These are phyloP conservation scores for Clunio marinus DNA, from an alignment of 2,888 invertebrate species.

Conservation along the genomic window DNA sequence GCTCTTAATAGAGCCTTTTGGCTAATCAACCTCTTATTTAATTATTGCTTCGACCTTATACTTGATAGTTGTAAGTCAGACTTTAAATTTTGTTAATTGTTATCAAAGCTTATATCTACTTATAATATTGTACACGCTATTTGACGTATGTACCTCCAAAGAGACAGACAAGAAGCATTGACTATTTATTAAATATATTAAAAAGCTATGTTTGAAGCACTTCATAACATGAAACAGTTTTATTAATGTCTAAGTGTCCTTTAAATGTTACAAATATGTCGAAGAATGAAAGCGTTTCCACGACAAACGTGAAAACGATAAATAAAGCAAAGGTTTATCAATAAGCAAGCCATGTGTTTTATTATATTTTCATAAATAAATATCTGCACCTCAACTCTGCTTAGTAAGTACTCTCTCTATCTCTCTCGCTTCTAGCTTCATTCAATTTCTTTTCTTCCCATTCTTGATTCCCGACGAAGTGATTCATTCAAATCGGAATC, in stretches of 20 bases:
- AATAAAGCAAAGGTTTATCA: neutral
- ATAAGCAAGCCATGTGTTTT: neutral
- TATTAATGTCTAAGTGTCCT: slow-evolving; percentile 28
- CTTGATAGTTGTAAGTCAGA: too few species aligned
- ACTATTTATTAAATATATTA: too few species aligned
- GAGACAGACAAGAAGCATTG: neutral
- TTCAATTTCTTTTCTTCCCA: too few species aligned
- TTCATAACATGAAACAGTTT: neutral
- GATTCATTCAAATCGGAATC: neutral
- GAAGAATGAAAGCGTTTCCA: neutral
- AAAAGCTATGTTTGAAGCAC: too few species aligned
- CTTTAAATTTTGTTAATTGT: slow-evolving; percentile 10
- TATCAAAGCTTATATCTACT: too few species aligned
- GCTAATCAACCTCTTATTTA: neutral
- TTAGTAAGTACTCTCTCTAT: neutral
- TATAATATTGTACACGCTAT: too few species aligned
- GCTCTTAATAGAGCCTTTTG: neutral
- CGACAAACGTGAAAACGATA: neutral
- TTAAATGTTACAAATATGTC: neutral
- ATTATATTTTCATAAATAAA: neutral
- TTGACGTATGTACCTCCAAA: neutral
- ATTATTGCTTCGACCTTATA: too few species aligned
- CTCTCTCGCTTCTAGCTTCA: neutral
- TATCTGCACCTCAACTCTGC: neutral
- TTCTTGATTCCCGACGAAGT: too few species aligned